Evolutionary conservation across 1,140 invertebrate genomes (phyloP).

Genomic region (Pseudomyrmex flavicornis): DNA sequence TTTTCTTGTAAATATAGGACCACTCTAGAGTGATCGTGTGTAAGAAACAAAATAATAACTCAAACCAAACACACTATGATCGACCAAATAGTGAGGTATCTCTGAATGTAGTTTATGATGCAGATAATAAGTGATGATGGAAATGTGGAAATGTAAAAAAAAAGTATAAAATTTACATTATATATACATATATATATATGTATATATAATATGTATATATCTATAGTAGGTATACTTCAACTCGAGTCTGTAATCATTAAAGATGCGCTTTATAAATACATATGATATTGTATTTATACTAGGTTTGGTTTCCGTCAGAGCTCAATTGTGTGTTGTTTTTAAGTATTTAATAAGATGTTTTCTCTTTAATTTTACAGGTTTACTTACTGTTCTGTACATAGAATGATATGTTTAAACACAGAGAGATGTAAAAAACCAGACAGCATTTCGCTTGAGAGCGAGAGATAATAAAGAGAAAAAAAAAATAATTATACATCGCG

Average conservation of each 20-base stretch:
- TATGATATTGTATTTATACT: background rate
- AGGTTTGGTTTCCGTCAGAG: background rate
- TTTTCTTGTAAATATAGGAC: slow-evolving; percentile 15
- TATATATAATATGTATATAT: slow-evolving; percentile 55
- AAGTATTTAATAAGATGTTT: background rate
- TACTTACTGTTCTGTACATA: background rate
- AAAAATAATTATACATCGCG: background rate
- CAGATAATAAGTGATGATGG: slow-evolving; percentile 44
- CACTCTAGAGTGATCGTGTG: slow-evolving; percentile 18
- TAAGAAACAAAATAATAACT: slow-evolving; percentile 54
- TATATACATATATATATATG: slow-evolving; percentile 39
- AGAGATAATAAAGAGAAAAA: no score
- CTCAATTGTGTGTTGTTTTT: slow-evolving; percentile 19
- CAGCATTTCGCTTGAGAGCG: background rate
- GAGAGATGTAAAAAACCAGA: slow-evolving; percentile 1
- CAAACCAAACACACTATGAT: slow-evolving; percentile 61
- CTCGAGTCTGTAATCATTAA: slow-evolving; percentile 18
- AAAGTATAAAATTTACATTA: slow-evolving; percentile 43
- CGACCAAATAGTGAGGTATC: slow-evolving; percentile 66
- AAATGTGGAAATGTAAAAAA: slow-evolving; percentile 29
- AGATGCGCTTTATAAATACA: background rate
- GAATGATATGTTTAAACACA: background rate
- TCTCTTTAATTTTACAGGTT: background rate
- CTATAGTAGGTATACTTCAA: slow-evolving; percentile 1
- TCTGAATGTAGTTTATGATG: slow-evolving; percentile 54